Percentiles rank a stretch among this genome's conserved stretches.
These are phyloP conservation scores for Hylaeus volcanicus DNA, from an alignment of 1,140 invertebrate species.

Conservation along the genomic window DNA sequence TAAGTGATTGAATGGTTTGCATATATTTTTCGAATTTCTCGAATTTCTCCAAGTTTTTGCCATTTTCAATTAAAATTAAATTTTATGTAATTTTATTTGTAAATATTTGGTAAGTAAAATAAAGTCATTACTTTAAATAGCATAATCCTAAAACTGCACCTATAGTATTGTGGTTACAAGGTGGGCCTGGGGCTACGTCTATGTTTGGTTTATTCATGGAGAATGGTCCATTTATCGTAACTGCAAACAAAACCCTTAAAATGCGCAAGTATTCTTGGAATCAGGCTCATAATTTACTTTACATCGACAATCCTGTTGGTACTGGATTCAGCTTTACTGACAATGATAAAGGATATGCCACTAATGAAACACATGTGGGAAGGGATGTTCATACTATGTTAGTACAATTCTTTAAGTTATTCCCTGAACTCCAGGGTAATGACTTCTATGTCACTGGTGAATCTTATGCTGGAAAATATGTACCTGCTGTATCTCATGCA, in stretches of 20 bases:
- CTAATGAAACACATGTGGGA: conserved; percentile 85
- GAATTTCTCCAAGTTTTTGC: not conserved
- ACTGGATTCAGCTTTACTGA: conserved; percentile 90
- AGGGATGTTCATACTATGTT: conserved; percentile 85
- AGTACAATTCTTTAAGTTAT: conserved; percentile 88
- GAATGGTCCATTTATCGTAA: conserved; percentile 88
- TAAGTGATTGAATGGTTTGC: conserved; percentile 48
- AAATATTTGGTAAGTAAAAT: not conserved
- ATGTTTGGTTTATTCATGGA: conserved; percentile 91
- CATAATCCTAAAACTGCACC: conserved; percentile 82
- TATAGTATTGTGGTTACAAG: conserved; percentile 92
- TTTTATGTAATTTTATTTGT: not conserved
- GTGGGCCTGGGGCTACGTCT: conserved; percentile 90
- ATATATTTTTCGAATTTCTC: not conserved
- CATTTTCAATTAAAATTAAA: not conserved
- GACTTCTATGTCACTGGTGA: conserved; percentile 92
- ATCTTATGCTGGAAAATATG: conserved; percentile 93
- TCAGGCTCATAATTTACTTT: conserved; percentile 87
- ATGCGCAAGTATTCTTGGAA: conserved; percentile 88
- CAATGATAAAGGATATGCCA: conserved; percentile 83
- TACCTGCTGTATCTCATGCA: conserved; percentile 88
- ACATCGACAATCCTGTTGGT: conserved; percentile 93
- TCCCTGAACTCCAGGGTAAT: conserved; percentile 84
- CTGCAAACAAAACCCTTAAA: conserved; percentile 82
- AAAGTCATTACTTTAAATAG: conserved; percentile 55